Conservation (phyloP, 2,888 invertebrate species). For the Nephrotoma flavescens region DNA sequence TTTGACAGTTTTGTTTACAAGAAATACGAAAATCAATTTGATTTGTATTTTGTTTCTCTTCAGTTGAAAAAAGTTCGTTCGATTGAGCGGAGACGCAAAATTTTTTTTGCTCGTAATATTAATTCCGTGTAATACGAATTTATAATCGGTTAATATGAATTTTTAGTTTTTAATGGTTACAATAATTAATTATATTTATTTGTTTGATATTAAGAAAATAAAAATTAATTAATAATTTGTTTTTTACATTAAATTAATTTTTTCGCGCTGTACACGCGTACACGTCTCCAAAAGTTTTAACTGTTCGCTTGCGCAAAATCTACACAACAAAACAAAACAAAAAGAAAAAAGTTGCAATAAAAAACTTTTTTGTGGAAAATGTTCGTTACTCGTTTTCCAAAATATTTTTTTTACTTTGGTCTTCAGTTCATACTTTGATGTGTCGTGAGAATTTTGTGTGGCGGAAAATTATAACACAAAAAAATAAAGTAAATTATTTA, state of each 20-base stretch:
- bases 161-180: neutral
- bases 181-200: no score
- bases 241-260: neutral
- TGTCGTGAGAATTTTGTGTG: neutral
- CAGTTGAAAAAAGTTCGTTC: neutral
- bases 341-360: neutral
- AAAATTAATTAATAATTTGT: no score
- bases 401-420: neutral
- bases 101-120: neutral
- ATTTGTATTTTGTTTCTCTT: neutral
- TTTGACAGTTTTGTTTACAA: neutral
- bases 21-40: neutral
- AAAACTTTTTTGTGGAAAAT: neutral
- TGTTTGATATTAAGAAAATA: no score
- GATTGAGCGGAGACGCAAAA: neutral
- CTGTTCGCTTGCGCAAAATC: neutral
- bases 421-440: neutral
- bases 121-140: neutral
- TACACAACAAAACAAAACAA: no score
- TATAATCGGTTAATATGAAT: neutral
- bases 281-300: neutral
- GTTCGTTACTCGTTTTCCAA: neutral
- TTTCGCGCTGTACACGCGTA: neutral
- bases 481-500: neutral
- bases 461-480: neutral